A percentile compares a stretch with the other conserved stretches of the same genome.
Conservation (phyloP, 1,140 invertebrate genomes). For the Harpegnathos saltator region DNA sequence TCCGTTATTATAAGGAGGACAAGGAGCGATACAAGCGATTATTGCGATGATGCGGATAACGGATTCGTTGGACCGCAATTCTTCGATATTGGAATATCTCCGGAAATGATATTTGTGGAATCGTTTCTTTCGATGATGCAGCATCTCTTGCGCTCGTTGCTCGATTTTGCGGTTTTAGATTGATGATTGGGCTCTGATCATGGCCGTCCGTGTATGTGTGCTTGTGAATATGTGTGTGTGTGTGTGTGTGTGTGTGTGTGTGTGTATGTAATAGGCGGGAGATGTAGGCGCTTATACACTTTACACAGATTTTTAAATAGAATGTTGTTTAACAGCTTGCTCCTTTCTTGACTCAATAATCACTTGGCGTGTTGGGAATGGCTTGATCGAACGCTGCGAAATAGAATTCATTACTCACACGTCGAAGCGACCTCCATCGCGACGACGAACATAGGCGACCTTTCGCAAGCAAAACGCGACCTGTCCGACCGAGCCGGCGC, state of each 20-base stretch:
- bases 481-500: too few relatives aligned
- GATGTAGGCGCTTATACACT: neutral
- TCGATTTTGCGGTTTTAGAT: slow-evolving; percentile 11
- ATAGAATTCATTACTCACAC: too few relatives aligned
- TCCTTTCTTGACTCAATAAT: too few relatives aligned
- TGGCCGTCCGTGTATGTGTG: too few relatives aligned
- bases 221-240: too few relatives aligned
- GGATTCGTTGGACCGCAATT: slow-evolving; percentile 33
- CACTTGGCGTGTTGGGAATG: too few relatives aligned
- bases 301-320: neutral
- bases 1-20: slow-evolving; percentile 11
- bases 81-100: slow-evolving; percentile 14
- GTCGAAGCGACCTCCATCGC: too few relatives aligned
- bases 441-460: too few relatives aligned
- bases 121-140: slow-evolving; percentile 44
- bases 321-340: too few relatives aligned
- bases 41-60: slow-evolving; percentile 28
- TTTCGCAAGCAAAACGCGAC: too few relatives aligned
- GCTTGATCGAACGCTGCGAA: too few relatives aligned
- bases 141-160: neutral
- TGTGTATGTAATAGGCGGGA: neutral
- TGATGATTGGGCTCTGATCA: neutral
- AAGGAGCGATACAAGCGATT: neutral
- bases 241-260: too few relatives aligned
- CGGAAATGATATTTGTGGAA: slow-evolving; percentile 25